Percentiles rank a stretch among this genome's conserved stretches.
These are phyloP conservation scores for Cossypha polioptera DNA, from an alignment of 2,797 vertebrate genomes.

Conservation along the genomic window DNA sequence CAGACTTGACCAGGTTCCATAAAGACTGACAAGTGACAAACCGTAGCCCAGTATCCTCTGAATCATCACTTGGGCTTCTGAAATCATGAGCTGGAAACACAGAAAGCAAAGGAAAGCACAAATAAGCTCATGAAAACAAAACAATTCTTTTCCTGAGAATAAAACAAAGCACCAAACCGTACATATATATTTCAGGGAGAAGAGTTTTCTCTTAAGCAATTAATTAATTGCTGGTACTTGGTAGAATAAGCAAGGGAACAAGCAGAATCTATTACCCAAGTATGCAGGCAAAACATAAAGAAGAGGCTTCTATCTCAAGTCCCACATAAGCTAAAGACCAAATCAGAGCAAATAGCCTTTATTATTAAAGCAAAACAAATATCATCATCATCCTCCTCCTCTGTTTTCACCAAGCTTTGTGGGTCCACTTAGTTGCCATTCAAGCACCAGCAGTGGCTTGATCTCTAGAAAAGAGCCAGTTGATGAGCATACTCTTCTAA, in stretches of 20 bases:
- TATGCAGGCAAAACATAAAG: background rate
- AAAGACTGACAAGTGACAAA: conserved; percentile 84
- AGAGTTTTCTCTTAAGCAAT: background rate
- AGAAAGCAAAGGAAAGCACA: background rate
- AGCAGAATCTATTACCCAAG: background rate
- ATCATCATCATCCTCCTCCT: background rate
- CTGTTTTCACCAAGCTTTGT: background rate
- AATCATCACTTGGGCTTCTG: conserved; percentile 59
- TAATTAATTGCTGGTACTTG: background rate
- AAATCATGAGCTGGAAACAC: conserved; percentile 80
- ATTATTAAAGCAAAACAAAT: background rate
- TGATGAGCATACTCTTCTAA: background rate
- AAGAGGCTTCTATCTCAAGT: background rate
- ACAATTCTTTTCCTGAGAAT: background rate
- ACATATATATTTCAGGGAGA: background rate
- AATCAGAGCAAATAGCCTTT: background rate
- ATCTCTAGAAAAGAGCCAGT: background rate
- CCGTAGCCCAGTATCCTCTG: conserved; percentile 74
- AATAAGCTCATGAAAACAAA: background rate
- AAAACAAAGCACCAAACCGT: background rate
- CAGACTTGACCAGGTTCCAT: conserved; percentile 84
- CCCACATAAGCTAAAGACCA: background rate
- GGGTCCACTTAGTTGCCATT: background rate
- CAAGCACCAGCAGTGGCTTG: background rate
- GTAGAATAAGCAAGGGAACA: background rate